Evolutionary conservation across 2,113 vertebrate species (phyloP).

Genomic region (Toxotes chatareus): DNA sequence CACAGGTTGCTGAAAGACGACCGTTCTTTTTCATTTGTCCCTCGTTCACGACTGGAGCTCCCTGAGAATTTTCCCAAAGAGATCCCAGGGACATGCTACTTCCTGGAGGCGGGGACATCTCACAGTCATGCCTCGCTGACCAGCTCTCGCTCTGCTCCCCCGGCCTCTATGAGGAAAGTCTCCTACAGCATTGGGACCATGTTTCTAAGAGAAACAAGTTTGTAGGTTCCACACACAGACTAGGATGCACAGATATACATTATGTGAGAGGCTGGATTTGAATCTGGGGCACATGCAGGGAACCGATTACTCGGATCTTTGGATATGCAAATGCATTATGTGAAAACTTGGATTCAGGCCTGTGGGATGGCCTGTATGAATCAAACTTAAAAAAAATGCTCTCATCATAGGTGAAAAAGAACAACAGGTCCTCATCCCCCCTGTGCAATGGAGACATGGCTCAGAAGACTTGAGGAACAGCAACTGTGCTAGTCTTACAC

Average conservation of each 20-base stretch:
- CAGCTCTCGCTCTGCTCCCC: conserved; percentile 88
- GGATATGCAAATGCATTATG: conserved; percentile 68
- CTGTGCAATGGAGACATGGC: conserved; percentile 22
- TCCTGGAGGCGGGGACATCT: conserved; percentile 93
- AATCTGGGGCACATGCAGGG: conserved; percentile 44
- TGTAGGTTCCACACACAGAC: conserved; percentile 84
- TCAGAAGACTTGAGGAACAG: conserved; percentile 41
- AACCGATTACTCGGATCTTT: conserved; percentile 37
- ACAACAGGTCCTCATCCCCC: conserved; percentile 37
- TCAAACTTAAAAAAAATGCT: conserved; percentile 28
- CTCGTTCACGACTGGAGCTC: conserved; percentile 96
- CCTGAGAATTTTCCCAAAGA: conserved; percentile 99
- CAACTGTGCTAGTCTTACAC: conserved; percentile 36
- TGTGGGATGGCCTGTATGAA: conserved; percentile 24
- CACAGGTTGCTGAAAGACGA: conserved; percentile 95
- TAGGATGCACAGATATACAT: conserved; percentile 34
- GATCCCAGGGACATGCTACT: conserved; percentile 97
- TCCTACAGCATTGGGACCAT: conserved; percentile 99
- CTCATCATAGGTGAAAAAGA: conserved; percentile 16
- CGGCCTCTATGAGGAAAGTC: conserved; percentile 93
- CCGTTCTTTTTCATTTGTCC: conserved; percentile 93
- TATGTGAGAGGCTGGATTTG: conserved; percentile 26
- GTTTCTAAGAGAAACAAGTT: conserved; percentile 98
- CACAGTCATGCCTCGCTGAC: conserved; percentile 87
- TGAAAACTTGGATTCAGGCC: conserved; percentile 57